Conservation (phyloP, 2,888 invertebrate species). For the Drosophila anceps region DNA sequence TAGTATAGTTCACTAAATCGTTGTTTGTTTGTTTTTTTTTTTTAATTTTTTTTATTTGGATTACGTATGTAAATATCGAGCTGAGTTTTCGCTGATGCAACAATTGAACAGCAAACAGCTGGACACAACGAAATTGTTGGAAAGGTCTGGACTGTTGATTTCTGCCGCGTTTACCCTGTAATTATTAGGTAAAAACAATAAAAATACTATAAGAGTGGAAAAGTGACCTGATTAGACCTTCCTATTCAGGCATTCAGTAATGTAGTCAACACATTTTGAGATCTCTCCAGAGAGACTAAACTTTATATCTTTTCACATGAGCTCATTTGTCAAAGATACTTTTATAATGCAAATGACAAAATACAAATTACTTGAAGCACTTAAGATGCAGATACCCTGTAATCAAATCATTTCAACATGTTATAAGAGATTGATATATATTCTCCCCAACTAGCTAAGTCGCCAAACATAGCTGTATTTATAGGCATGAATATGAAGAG, state of each 20-base stretch:
- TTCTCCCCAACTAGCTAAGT: too few relatives aligned
- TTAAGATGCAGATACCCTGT: background rate
- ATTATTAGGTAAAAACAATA: too few relatives aligned
- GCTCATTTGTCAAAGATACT: background rate
- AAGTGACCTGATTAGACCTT: too few relatives aligned
- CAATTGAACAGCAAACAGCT: slow-evolving; percentile 9
- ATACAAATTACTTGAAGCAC: background rate
- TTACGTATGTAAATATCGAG: slow-evolving; percentile 14
- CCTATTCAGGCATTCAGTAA: too few relatives aligned
- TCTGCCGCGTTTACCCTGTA: background rate
- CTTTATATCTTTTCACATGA: background rate
- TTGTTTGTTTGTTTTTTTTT: slow-evolving; percentile 31
- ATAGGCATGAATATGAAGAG: background rate
- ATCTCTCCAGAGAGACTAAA: background rate
- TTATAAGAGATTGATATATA: too few relatives aligned
- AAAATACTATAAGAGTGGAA: too few relatives aligned
- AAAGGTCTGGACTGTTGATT: slow-evolving; percentile 10
- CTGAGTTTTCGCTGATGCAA: slow-evolving; percentile 27
- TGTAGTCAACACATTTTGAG: background rate
- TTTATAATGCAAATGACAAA: too few relatives aligned
- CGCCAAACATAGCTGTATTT: too few relatives aligned
- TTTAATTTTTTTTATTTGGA: too few relatives aligned
- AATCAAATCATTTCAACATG: background rate
- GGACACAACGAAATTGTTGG: slow-evolving; percentile 8
- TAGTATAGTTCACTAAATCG: slow-evolving; percentile 24